A percentile compares a stretch with the other conserved stretches of the same genome.
Evolutionary conservation across 2,113 vertebrate genomes (phyloP).

Genomic region (Rhinoderma darwinii): DNA sequence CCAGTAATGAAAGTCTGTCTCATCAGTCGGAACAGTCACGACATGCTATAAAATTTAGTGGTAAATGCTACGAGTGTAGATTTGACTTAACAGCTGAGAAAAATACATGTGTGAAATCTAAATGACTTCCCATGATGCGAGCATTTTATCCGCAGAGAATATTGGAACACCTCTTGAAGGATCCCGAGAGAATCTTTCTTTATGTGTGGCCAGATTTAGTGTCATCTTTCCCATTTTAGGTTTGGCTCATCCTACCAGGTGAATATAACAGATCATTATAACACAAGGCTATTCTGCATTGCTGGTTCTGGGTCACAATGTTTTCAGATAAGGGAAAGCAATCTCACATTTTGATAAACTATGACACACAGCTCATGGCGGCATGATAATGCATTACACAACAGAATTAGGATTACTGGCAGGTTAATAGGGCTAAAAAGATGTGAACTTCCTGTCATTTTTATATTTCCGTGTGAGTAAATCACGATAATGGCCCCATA

Average conservation of each 20-base stretch:
- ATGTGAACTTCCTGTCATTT: neutral
- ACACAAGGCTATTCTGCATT: neutral
- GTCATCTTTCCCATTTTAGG: neutral
- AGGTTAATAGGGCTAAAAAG: neutral
- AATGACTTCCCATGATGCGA: neutral
- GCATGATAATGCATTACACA: neutral
- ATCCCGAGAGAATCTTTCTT: no score
- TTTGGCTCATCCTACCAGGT: no score
- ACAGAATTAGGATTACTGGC: neutral
- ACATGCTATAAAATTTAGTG: no score
- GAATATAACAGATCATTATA: neutral
- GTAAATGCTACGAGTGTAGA: no score
- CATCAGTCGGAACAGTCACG: no score
- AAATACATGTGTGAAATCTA: neutral
- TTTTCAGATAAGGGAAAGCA: neutral
- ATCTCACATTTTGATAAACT: neutral
- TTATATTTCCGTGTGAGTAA: conserved; percentile 27
- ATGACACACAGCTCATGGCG: neutral
- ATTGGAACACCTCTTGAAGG: neutral
- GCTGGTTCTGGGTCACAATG: neutral
- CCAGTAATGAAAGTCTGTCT: no score
- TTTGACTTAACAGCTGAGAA: no score
- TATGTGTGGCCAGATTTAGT: no score
- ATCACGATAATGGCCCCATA: conserved; percentile 22
- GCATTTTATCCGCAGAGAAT: neutral